Base-by-base conservation (phyloP, 2,797 vertebrate genomes). In the Neosilurus hyrtlii region DNA sequence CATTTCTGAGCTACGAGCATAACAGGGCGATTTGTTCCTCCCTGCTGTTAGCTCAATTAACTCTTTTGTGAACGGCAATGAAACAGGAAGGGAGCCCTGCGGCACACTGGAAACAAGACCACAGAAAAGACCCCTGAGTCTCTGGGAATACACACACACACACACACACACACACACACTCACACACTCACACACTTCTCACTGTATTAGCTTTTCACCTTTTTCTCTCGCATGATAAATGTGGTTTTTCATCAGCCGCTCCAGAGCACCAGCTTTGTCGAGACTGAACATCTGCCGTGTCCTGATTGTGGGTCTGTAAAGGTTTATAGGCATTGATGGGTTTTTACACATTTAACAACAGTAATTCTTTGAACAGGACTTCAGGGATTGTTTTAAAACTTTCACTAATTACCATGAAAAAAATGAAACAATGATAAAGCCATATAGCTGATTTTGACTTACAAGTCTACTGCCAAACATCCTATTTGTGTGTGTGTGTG, bases 21-120 rank as follows among this genome's bases (percentile, higher is more conserved):
- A 83, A 63, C 15, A 3, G 79, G 59, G 51, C 74, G 18, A 59
- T 81, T 72, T 81, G 35, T 81, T 51, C 56, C 57, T 72, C 90
- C 82, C 81, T 82, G 87, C 66, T 59, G 88, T 89, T 86, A 22
- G 65, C 74, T 87, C 86, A 89, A 86, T 92, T 90, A 89, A 86
- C 82, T 89, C 73, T 49, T 57, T 52, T 63, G 37, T 85, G 82
- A 87, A 89, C 73, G 52, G 20, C 56, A 83, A 16, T 68, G 67
- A 88, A 71, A 83, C 22, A 83, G 70, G 73, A 83, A 79, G 18
- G 72, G 52, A 26, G 66, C 86, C 87, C 86, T 81, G 80, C 73
- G 84, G 80, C 79, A 80, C 54, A 79, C 84, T 78, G 66, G 62
- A 80, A 89, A 87, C 86, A 67, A 86, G 51, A 74, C 49, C 49